Evolutionary conservation across 2,888 invertebrate species (phyloP).

Genomic region (Timema podura): DNA sequence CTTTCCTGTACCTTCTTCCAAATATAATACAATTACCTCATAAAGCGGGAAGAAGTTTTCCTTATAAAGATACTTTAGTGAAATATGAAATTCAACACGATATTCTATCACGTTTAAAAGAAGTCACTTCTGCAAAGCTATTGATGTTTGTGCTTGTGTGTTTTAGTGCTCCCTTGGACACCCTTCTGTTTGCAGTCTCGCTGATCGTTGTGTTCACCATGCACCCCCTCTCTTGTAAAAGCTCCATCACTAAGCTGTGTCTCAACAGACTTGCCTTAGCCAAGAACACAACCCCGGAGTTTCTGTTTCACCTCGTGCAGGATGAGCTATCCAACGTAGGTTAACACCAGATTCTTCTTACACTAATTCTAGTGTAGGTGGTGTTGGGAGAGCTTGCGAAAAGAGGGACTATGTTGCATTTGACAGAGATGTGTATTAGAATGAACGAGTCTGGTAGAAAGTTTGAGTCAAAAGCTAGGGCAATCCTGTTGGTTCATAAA

Average conservation of each 20-base stretch:
- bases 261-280: constrained; percentile 55
- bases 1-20: no score
- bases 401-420: not conserved
- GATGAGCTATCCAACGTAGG: constrained; percentile 49
- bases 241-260: constrained; percentile 54
- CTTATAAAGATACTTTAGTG: no score
- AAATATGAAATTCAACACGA: no score
- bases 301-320: constrained; percentile 59
- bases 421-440: not conserved
- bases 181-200: constrained; percentile 20
- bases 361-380: not conserved
- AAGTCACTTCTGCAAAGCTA: no score
- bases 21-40: no score
- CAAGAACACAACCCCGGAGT: constrained; percentile 52
- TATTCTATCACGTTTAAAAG: no score
- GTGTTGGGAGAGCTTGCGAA: not conserved
- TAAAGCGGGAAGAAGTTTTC: no score
- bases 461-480: no score
- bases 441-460: no score
- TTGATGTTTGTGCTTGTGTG: not conserved
- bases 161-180: constrained; percentile 20
- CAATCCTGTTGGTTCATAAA: no score
- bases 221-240: constrained; percentile 30
- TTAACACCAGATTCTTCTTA: constrained; percentile 13
- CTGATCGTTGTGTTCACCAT: constrained; percentile 23